A percentile compares a stretch with the other conserved stretches of the same genome.
phyloP scores from a whole-genome alignment of 2,888 invertebrate genomes.

The Teleogryllus oceanicus region DNA sequence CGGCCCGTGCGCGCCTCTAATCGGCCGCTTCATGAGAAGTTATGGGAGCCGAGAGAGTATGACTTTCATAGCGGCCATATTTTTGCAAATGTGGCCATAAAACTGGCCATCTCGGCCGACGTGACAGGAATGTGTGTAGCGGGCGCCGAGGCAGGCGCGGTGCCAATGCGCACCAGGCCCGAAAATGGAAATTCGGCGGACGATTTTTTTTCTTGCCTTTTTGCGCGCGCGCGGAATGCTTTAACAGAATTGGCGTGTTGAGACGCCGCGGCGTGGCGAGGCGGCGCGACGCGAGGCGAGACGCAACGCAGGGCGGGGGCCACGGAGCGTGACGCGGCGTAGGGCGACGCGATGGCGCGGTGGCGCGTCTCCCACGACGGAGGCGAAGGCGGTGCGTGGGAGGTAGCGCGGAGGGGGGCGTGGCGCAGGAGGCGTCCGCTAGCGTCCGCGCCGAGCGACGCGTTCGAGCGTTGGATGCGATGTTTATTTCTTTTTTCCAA shows the following conservation, averaged over 20 bases:
- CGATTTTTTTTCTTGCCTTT: background rate
- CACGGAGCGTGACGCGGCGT: background rate
- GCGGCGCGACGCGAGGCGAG: background rate
- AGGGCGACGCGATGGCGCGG: background rate
- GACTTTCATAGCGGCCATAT: constrained; percentile 29
- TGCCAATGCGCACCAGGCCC: background rate
- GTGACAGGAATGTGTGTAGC: constrained; percentile 30
- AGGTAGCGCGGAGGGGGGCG: background rate
- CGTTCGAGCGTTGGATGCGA: background rate
- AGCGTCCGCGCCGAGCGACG: background rate
- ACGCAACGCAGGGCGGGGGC: background rate
- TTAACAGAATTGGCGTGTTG: constrained; percentile 18
- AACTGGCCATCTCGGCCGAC: constrained; percentile 29
- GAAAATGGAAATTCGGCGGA: constrained; percentile 18
- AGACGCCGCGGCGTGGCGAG: background rate
- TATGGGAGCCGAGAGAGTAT: constrained; percentile 26
- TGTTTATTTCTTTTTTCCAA: background rate
- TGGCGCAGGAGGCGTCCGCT: background rate
- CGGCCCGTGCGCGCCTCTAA: constrained; percentile 20
- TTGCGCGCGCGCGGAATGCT: background rate
- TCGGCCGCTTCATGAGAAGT: constrained; percentile 27
- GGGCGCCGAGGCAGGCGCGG: background rate
- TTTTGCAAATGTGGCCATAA: constrained; percentile 32
- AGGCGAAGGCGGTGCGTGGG: background rate
- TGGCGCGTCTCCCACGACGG: background rate